Conservation (phyloP, 1,140 invertebrate species). For the Heliothis subflexa region DNA sequence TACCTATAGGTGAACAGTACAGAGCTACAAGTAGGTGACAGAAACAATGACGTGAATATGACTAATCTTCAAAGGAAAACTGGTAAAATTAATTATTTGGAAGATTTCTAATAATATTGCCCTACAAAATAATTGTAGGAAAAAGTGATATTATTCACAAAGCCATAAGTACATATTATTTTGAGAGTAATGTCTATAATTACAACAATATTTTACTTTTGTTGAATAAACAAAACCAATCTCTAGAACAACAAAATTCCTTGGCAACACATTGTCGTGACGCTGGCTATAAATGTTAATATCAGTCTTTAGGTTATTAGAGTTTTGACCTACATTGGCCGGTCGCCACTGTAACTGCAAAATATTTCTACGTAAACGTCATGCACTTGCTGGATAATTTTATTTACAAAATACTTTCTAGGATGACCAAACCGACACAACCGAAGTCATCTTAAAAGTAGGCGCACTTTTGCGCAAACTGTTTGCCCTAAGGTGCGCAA, state of each 20-base stretch:
- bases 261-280: not conserved
- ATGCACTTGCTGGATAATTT: not conserved
- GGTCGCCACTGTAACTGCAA: not conserved
- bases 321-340: slow-evolving; percentile 10
- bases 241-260: not conserved
- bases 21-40: not conserved
- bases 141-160: not conserved
- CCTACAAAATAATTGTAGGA: not conserved
- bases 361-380: not conserved
- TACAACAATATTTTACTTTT: no score
- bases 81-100: no score
- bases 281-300: not conserved
- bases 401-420: not conserved
- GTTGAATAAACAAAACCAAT: no score
- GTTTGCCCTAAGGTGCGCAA: no score
- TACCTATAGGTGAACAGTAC: no score
- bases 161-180: no score
- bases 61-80: not conserved
- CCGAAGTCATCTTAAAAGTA: no score
- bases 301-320: not conserved
- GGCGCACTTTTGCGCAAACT: no score
- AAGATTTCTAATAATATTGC: no score
- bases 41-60: not conserved
- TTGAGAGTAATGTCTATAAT: no score
- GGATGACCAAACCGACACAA: no score